These are phyloP conservation scores for Rhynchomys soricoides DNA, from an alignment of 2,113 vertebrate species.

Conservation along the genomic window DNA sequence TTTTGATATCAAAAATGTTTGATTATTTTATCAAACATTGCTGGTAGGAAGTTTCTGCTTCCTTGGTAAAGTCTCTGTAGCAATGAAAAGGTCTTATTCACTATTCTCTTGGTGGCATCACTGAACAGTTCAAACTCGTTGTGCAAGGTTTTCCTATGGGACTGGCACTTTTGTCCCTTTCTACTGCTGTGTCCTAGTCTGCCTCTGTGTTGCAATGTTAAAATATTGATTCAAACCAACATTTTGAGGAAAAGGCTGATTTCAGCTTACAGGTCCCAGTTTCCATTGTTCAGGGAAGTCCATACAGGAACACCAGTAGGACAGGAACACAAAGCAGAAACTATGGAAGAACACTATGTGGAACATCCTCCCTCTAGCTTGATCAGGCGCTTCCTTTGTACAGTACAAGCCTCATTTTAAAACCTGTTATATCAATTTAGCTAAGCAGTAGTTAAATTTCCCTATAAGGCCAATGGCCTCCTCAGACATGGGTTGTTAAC, in stretches of 20 bases:
- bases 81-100: not conserved
- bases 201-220: not conserved
- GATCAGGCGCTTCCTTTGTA: not conserved
- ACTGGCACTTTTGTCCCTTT: not conserved
- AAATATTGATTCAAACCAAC: not conserved
- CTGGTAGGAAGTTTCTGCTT: not conserved
- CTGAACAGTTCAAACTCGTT: not conserved
- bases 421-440: not conserved
- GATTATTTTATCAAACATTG: not conserved
- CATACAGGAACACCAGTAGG: not conserved
- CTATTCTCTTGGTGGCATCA: not conserved
- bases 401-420: not conserved
- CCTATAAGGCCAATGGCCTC: too few species aligned
- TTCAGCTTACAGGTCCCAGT: not conserved
- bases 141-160: not conserved
- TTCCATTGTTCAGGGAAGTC: not conserved
- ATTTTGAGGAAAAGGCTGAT: not conserved
- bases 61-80: not conserved
- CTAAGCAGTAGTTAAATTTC: not conserved
- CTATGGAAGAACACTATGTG: not conserved
- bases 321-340: not conserved
- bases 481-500: not conserved
- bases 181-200: not conserved
- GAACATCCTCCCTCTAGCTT: not conserved
- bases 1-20: too few species aligned